These are phyloP conservation scores for Halocynthia roretzi DNA, from an alignment of 23 tunicate species.

Conservation along the genomic window DNA sequence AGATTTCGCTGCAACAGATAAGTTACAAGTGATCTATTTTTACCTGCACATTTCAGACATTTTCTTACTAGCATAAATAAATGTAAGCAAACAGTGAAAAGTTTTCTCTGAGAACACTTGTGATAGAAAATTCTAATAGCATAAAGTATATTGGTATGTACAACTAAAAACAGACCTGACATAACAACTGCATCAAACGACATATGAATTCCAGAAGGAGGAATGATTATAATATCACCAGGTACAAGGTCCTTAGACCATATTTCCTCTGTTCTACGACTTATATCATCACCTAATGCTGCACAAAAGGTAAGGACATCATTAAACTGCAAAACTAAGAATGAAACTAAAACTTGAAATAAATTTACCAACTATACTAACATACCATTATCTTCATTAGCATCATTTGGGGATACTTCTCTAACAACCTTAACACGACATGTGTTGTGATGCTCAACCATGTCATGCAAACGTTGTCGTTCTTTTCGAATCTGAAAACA, in stretches of 20 bases:
- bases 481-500: conserved; percentile 42
- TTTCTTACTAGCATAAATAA: too few relatives aligned
- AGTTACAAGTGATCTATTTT: too few relatives aligned
- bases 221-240: conserved; percentile 84
- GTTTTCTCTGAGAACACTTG: neutral
- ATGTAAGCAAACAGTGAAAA: neutral
- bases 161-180: conserved; percentile 40
- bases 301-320: conserved; percentile 1
- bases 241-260: conserved; percentile 87
- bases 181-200: conserved; percentile 77
- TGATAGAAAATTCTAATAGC: too few relatives aligned
- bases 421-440: conserved; percentile 35
- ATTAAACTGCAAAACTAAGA: too few relatives aligned
- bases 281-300: too few relatives aligned
- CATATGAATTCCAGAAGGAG: conserved; percentile 58
- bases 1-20: too few relatives aligned
- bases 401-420: neutral
- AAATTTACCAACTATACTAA: too few relatives aligned
- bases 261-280: conserved; percentile 3
- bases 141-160: too few relatives aligned
- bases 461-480: conserved; percentile 48
- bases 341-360: too few relatives aligned
- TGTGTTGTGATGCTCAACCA: conserved; percentile 81
- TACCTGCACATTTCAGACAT: too few relatives aligned
- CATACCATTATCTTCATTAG: neutral